Evolutionary conservation across 2,797 vertebrate species (phyloP).

Genomic region (Anguilla megastoma): DNA sequence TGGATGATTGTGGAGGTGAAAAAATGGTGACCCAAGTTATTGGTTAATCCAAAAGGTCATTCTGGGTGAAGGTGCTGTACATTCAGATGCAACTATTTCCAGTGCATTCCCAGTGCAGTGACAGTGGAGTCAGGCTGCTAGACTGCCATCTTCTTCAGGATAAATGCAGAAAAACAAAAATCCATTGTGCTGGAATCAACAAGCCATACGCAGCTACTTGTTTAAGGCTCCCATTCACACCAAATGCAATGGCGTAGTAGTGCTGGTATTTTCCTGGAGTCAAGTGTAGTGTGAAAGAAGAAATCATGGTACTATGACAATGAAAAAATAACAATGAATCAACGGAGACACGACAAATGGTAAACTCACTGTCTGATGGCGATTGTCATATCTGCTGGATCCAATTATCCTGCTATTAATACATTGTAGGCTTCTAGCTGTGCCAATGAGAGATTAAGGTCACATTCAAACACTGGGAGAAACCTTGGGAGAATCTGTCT

Average conservation of each 20-base stretch:
- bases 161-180: neutral
- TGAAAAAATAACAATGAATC: neutral
- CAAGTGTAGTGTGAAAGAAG: neutral
- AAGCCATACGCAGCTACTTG: neutral
- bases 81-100: neutral
- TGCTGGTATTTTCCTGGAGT: neutral
- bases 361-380: conserved; percentile 47
- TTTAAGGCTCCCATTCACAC: neutral
- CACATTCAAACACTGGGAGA: conserved; percentile 49
- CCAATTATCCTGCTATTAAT: conserved; percentile 69
- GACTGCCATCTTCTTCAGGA: neutral
- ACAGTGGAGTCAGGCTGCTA: neutral
- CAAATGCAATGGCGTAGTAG: neutral
- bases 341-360: neutral
- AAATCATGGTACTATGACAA: neutral
- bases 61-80: neutral
- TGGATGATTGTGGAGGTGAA: neutral
- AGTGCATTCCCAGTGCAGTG: neutral
- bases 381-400: conserved; percentile 67
- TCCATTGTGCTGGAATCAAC: neutral
- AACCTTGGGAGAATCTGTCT: conserved; percentile 19
- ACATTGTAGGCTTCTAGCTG: conserved; percentile 51
- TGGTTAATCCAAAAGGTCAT: neutral
- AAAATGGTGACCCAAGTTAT: neutral
- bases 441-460: conserved; percentile 67